A percentile compares a stretch with the other conserved stretches of the same genome.
Conservation (phyloP, 2,113 vertebrate genomes). For the Pyxicephalus adspersus region DNA sequence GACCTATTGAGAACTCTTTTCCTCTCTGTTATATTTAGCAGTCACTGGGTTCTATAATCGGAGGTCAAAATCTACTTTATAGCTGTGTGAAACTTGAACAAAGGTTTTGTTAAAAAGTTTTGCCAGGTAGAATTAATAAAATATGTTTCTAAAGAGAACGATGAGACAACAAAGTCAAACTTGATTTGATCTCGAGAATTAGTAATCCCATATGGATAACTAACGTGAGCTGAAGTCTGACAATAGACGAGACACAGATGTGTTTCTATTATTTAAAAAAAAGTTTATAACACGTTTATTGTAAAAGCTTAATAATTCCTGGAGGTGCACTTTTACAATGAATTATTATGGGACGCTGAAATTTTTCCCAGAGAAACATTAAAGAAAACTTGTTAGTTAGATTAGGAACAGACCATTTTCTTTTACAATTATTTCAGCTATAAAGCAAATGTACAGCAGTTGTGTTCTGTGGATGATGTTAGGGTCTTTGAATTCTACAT, state of each 20-base stretch:
- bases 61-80: constrained; percentile 47
- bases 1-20: constrained; percentile 32
- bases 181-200: constrained; percentile 52
- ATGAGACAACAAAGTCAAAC: constrained; percentile 54
- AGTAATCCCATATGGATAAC: constrained; percentile 46
- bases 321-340: constrained; percentile 53
- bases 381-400: constrained; percentile 20
- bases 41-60: not conserved
- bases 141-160: constrained; percentile 43
- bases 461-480: constrained; percentile 28
- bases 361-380: constrained; percentile 32
- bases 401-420: constrained; percentile 52
- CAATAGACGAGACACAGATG: constrained; percentile 52
- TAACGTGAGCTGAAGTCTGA: constrained; percentile 39
- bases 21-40: constrained; percentile 29
- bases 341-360: constrained; percentile 47
- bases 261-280: constrained; percentile 52
- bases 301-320: constrained; percentile 49
- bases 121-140: constrained; percentile 56
- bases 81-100: constrained; percentile 50
- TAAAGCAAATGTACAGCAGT: constrained; percentile 51
- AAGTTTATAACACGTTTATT: constrained; percentile 53
- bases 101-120: constrained; percentile 44
- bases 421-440: constrained; percentile 53
- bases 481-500: not conserved